A percentile compares a stretch with the other conserved stretches of the same genome.
Conservation (phyloP, 1,140 invertebrate genomes). For the Drosophila sulfurigaster region DNA sequence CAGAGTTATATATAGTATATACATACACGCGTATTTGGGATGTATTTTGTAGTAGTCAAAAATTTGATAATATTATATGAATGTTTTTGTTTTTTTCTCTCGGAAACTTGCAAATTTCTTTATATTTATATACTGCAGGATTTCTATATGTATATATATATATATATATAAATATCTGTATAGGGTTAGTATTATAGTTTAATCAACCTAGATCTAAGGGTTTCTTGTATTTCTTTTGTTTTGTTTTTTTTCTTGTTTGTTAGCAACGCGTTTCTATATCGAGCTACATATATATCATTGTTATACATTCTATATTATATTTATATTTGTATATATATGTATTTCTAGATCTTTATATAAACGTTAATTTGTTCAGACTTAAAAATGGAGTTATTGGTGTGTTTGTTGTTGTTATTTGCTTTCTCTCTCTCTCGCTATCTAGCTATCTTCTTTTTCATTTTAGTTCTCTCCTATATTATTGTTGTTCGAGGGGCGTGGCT, state of each 20-base stretch:
- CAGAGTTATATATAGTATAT: slow-evolving; percentile 21
- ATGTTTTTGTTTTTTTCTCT: slow-evolving; percentile 1
- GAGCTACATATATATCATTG: slow-evolving; percentile 26
- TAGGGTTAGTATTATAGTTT: slow-evolving; percentile 20
- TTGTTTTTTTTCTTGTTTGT: neutral
- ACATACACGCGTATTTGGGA: slow-evolving; percentile 1
- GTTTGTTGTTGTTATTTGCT: slow-evolving; percentile 17
- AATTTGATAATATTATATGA: slow-evolving; percentile 18
- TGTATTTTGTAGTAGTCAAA: slow-evolving; percentile 16
- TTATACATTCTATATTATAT: slow-evolving; percentile 23
- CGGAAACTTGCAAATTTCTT: slow-evolving; percentile 6
- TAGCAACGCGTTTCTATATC: slow-evolving; percentile 51
- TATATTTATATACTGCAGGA: slow-evolving; percentile 14
- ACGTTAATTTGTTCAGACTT: slow-evolving; percentile 71
- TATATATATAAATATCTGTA: slow-evolving; percentile 25
- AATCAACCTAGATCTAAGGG: slow-evolving; percentile 52
- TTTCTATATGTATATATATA: slow-evolving; percentile 22
- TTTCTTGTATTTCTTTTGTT: neutral
- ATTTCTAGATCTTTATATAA: slow-evolving; percentile 55
- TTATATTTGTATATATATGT: slow-evolving; percentile 33
- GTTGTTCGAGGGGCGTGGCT: slow-evolving; percentile 40
- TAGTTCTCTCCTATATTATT: slow-evolving; percentile 24
- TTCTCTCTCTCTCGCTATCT: too few relatives aligned
- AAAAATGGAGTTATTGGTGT: slow-evolving; percentile 70
- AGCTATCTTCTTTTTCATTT: slow-evolving; percentile 40